A percentile compares a stretch with the other conserved stretches of the same genome.
phyloP scores from a whole-genome alignment of 2,888 invertebrate species.

The Drepanosiphum platanoidis region DNA sequence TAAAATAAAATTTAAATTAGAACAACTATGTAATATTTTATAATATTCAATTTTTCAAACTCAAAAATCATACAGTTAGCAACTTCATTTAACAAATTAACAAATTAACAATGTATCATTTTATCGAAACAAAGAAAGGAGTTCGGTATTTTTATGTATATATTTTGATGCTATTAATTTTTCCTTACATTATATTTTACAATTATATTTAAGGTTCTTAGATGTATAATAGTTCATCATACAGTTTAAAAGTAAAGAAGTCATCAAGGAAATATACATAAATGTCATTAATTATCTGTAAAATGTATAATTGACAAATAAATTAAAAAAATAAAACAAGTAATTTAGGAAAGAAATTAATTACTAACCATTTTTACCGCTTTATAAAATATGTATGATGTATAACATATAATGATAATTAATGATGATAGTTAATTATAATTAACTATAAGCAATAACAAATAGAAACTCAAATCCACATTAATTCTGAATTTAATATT shows the following conservation, averaged over 20 bases:
- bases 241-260: no score
- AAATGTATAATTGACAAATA: background rate
- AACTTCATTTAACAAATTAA: background rate
- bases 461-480: no score
- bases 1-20: background rate
- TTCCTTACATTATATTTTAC: background rate
- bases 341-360: slow-evolving; percentile 3
- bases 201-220: background rate
- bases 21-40: background rate
- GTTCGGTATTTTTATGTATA: background rate
- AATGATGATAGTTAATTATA: no score
- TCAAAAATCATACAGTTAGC: background rate
- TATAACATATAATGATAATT: no score
- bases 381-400: no score
- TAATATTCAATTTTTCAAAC: background rate
- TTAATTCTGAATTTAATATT: no score
- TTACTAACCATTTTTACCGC: background rate
- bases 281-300: slow-evolving; percentile 17
- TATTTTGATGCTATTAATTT: background rate
- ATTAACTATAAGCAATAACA: no score
- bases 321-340: background rate
- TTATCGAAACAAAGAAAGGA: background rate
- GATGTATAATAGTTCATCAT: no score
- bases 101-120: background rate
- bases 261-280: background rate